Evolutionary conservation across 2,797 vertebrate species (phyloP).

Genomic region (Vultur gryphus): DNA sequence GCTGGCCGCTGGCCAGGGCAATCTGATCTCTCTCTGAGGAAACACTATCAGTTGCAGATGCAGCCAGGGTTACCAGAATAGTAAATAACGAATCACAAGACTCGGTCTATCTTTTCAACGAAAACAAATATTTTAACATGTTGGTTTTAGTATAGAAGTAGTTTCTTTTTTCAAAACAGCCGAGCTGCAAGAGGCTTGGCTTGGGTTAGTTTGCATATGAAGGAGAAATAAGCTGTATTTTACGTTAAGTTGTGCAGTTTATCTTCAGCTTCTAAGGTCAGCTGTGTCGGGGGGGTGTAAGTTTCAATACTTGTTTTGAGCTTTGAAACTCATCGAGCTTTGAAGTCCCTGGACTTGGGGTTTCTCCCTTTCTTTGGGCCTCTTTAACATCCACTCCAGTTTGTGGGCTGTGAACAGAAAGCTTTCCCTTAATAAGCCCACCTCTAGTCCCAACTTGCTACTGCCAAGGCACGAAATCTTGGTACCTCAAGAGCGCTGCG

Average conservation of each 20-base stretch:
- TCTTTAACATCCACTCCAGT: background rate
- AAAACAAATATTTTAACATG: slow-evolving; percentile 81
- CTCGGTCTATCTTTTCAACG: slow-evolving; percentile 63
- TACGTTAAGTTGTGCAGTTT: background rate
- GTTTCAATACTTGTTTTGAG: background rate
- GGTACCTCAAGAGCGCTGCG: accelerated
- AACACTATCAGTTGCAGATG: slow-evolving; percentile 82
- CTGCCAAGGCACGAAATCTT: background rate
- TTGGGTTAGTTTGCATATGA: background rate
- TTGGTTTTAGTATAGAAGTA: slow-evolving; percentile 47
- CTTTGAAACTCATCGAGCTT: background rate
- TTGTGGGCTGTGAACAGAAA: background rate
- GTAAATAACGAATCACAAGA: slow-evolving; percentile 85
- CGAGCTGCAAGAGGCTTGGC: background rate
- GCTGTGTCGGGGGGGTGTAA: background rate
- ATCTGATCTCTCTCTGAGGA: slow-evolving; percentile 78
- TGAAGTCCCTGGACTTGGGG: background rate
- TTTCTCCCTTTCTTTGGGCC: background rate
- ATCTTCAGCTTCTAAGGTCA: background rate
- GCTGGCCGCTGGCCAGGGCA: slow-evolving; percentile 80
- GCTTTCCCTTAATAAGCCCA: background rate
- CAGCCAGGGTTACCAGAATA: slow-evolving; percentile 86
- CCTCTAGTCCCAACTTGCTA: background rate
- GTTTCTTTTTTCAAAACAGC: background rate
- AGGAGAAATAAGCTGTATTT: background rate